phyloP scores from a whole-genome alignment of 2,888 invertebrate species.

The Pterostichus niger region DNA sequence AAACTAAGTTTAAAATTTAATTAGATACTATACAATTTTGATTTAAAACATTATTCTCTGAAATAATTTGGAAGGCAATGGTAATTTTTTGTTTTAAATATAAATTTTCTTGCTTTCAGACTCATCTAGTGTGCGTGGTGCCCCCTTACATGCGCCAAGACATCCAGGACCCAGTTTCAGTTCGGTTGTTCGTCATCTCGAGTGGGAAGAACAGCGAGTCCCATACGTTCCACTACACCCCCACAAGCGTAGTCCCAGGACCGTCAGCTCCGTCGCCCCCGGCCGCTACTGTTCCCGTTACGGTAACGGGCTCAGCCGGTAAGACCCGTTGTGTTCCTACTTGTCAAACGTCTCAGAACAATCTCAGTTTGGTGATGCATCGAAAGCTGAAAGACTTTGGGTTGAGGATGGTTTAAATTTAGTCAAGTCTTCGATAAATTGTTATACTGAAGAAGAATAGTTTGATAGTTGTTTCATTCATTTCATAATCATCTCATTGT shows the following conservation, averaged over 20 bases:
- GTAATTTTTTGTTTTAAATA: neutral
- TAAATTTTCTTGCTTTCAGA: conserved; percentile 83
- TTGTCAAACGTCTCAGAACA: conserved; percentile 53
- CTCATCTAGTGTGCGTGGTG: conserved; percentile 92
- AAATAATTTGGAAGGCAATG: too few species aligned
- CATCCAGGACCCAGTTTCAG: conserved; percentile 84
- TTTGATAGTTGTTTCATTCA: too few species aligned
- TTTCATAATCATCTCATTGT: too few species aligned
- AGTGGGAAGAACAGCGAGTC: conserved; percentile 93
- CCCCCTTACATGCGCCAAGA: conserved; percentile 87
- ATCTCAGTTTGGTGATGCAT: conserved; percentile 66
- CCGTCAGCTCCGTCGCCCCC: neutral
- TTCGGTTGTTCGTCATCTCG: conserved; percentile 89
- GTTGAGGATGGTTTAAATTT: too few species aligned
- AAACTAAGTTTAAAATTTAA: neutral
- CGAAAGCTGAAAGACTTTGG: conserved; percentile 7
- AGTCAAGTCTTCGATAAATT: too few species aligned
- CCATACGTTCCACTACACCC: conserved; percentile 90
- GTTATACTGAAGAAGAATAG: too few species aligned
- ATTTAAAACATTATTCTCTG: too few species aligned
- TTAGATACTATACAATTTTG: neutral
- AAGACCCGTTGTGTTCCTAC: conserved; percentile 52
- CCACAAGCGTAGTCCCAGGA: conserved; percentile 75
- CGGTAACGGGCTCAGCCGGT: conserved; percentile 62
- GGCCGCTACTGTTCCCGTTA: conserved; percentile 26